Percentiles rank a stretch among this genome's conserved stretches.
phyloP scores from a whole-genome alignment of 1,140 invertebrate genomes.

The Drosophila lini region DNA sequence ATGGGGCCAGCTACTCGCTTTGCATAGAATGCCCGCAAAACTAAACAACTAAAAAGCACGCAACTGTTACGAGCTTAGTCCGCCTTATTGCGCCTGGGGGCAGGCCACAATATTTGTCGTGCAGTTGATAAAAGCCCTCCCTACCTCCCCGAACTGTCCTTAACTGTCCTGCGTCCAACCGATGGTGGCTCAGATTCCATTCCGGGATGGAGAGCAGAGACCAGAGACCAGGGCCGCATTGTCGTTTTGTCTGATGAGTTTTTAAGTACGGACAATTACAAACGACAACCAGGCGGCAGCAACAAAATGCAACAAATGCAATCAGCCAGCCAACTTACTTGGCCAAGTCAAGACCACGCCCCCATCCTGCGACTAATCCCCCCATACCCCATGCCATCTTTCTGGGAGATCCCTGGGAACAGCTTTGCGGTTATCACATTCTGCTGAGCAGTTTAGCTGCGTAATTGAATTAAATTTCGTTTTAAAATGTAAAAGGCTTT shows the following conservation, averaged over 20 bases:
- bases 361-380: constrained; percentile 3
- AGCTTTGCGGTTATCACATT: constrained; percentile 65
- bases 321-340: constrained; percentile 41
- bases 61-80: constrained; percentile 40
- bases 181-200: constrained; percentile 34
- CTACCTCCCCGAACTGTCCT: constrained; percentile 17
- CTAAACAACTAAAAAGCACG: constrained; percentile 42
- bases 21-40: constrained; percentile 45
- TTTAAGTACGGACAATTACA: constrained; percentile 81
- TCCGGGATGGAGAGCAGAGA: constrained; percentile 13
- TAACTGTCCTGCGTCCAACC: constrained; percentile 22
- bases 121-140: constrained; percentile 49
- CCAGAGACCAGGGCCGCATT: constrained; percentile 46
- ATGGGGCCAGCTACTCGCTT: constrained; percentile 30
- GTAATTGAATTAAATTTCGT: constrained; percentile 76
- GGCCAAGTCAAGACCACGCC: constrained; percentile 16
- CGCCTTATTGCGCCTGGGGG: constrained; percentile 54
- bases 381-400: no score
- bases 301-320: constrained; percentile 57
- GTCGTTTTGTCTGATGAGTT: constrained; percentile 81
- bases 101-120: constrained; percentile 62
- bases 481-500: constrained; percentile 66
- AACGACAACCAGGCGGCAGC: constrained; percentile 54
- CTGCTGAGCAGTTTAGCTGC: constrained; percentile 70
- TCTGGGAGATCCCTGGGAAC: constrained; percentile 11